Percentiles rank a stretch among this genome's conserved stretches.
phyloP scores from a whole-genome alignment of 2,113 vertebrate species.

The Tragelaphus scriptus region DNA sequence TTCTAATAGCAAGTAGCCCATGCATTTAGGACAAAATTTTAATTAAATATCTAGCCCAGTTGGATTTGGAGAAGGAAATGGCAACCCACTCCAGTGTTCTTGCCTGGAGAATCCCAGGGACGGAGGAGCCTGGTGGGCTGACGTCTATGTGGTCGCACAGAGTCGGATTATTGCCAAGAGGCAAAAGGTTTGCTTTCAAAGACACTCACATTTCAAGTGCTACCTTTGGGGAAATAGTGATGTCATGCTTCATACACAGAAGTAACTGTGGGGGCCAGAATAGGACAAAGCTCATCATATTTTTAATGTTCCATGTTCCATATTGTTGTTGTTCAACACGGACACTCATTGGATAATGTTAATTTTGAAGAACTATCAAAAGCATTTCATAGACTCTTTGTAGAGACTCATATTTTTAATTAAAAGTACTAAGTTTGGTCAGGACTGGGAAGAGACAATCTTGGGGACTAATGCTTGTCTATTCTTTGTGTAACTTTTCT shows the following conservation, averaged over 20 bases:
- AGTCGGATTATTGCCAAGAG: not conserved
- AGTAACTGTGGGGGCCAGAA: not conserved
- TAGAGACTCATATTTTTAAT: not conserved
- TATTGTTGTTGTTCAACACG: not conserved
- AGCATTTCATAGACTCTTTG: not conserved
- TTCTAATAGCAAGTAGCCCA: not conserved
- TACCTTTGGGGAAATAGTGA: not conserved
- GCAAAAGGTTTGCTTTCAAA: not conserved
- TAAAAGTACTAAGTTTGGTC: not conserved
- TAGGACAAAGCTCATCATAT: not conserved
- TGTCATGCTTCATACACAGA: not conserved
- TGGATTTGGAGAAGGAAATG: not conserved
- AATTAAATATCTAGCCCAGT: not conserved
- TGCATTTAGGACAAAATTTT: not conserved
- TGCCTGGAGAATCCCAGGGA: too few species aligned
- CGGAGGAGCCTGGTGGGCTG: too few species aligned
- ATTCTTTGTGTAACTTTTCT: not conserved
- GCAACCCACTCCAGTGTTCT: too few species aligned
- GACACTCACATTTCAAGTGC: not conserved
- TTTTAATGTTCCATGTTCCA: not conserved
- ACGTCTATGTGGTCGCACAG: too few species aligned
- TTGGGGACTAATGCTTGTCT: not conserved
- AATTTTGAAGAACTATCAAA: not conserved
- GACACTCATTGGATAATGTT: not conserved
- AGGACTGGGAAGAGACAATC: not conserved